These are phyloP conservation scores for Trinectes maculatus DNA, from an alignment of 2,113 vertebrate genomes.

Conservation along the genomic window DNA sequence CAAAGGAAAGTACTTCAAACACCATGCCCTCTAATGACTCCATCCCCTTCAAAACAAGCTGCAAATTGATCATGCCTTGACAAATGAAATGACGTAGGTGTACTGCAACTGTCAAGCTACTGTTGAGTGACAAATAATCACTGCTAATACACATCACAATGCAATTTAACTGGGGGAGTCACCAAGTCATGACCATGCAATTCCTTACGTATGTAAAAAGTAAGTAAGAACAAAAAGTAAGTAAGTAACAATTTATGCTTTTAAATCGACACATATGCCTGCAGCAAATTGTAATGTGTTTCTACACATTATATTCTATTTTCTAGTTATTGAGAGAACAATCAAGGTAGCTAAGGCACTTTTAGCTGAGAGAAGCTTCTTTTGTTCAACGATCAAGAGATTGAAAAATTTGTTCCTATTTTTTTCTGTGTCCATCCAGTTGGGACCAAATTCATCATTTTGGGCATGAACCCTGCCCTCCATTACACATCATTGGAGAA, in stretches of 20 bases:
- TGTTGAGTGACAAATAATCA: constrained; percentile 62
- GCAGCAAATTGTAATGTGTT: neutral
- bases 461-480: constrained; percentile 75
- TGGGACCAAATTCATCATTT: constrained; percentile 82
- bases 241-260: too few relatives aligned
- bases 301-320: constrained; percentile 8
- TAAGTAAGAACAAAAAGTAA: neutral
- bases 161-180: constrained; percentile 12
- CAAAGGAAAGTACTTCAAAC: constrained; percentile 66
- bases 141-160: constrained; percentile 58
- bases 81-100: constrained; percentile 67
- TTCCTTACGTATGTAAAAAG: neutral
- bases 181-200: neutral
- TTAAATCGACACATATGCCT: too few relatives aligned
- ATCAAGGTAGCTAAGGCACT: constrained; percentile 34
- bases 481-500: constrained; percentile 81
- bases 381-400: constrained; percentile 53
- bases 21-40: constrained; percentile 59
- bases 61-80: constrained; percentile 64
- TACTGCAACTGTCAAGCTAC: constrained; percentile 27
- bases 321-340: constrained; percentile 40
- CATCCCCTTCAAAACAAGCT: constrained; percentile 62
- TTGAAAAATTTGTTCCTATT: constrained; percentile 61
- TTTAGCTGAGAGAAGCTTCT: constrained; percentile 39
- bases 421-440: constrained; percentile 57